Base-by-base conservation (phyloP, 2,797 vertebrate genomes). In the Phyllotis vaccarum region DNA sequence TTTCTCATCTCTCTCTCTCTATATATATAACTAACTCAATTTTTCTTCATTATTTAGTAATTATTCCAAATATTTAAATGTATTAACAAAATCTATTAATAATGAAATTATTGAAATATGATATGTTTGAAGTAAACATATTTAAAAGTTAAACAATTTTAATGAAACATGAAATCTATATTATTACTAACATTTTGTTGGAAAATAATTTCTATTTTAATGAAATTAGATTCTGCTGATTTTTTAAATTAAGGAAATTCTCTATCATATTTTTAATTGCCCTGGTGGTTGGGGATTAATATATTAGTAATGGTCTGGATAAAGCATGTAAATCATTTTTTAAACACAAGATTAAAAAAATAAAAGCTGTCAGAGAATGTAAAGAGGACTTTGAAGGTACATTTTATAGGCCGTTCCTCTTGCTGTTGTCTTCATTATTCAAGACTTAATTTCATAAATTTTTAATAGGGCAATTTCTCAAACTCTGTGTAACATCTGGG, bases 391-490 rank as follows among this genome's bases (percentile, higher is more conserved):
- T 94, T 87, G 43, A 94, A 95, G 81, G 46, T 68, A 95, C 81
- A 88, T 94, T 93, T 94, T 64, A 89, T 83, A 94, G 95, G 37
- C 21, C 90, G 1, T 82, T 94, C 83, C 6, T 31, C 80, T 68
- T 74, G 29, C 72, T 81, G 8, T 37, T 95, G 17, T 89, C 56
- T 93, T 96, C 72, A 79, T 93, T 92, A 96, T 58, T 96, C 49
- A 96, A 85, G 24, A 70, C 37, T 89, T 60, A 92, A 21, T 88
- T 95, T 12, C 68, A 64, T 86, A 62, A 31, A 60, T 82, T 82
- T 95, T 93, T 82, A 93, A 79, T 95, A 40, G 13, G 3, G 78
- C 10, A 82, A 89, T 95, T 92, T 95, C 17, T 94, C 82, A 93
- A 83, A 92, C 12, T 75, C 93, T 0, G 4, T 87, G 64, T 76